phyloP scores from a whole-genome alignment of 2,888 invertebrate genomes.

The Polietes domitor region DNA sequence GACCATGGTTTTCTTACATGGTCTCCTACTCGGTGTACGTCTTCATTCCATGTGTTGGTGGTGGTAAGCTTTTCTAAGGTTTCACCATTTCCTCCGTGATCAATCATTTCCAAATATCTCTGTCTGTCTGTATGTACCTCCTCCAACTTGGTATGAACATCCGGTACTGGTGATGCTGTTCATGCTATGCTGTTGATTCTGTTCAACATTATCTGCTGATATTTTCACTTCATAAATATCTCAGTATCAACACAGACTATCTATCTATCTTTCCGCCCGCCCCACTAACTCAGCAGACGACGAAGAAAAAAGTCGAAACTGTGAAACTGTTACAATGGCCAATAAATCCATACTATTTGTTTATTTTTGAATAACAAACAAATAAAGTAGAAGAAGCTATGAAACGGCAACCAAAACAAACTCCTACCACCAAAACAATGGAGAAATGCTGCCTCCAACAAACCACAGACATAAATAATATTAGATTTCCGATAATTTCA shows the following conservation, averaged over 20 bases:
- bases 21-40: not conserved
- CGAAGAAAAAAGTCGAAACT: not conserved
- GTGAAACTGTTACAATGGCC: slow-evolving; percentile 10
- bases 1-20: not conserved
- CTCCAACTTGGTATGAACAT: not conserved
- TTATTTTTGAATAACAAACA: slow-evolving; percentile 31
- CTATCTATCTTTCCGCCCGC: not conserved
- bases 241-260: slow-evolving; percentile 13
- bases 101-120: slow-evolving; percentile 22
- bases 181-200: not conserved
- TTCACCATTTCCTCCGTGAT: slow-evolving; percentile 25
- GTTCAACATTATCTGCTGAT: slow-evolving; percentile 15
- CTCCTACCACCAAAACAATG: not conserved
- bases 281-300: not conserved
- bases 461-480: not conserved
- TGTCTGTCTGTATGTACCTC: no score
- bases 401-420: not conserved
- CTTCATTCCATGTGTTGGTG: not conserved
- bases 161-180: not conserved
- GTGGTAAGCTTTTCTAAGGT: slow-evolving; percentile 4
- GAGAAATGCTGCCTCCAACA: not conserved
- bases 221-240: slow-evolving; percentile 40
- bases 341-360: slow-evolving; percentile 33
- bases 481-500: slow-evolving; percentile 12
- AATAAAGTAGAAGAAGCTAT: not conserved